phyloP scores from a whole-genome alignment of 2,113 vertebrate genomes.

The Dinomys branickii region DNA sequence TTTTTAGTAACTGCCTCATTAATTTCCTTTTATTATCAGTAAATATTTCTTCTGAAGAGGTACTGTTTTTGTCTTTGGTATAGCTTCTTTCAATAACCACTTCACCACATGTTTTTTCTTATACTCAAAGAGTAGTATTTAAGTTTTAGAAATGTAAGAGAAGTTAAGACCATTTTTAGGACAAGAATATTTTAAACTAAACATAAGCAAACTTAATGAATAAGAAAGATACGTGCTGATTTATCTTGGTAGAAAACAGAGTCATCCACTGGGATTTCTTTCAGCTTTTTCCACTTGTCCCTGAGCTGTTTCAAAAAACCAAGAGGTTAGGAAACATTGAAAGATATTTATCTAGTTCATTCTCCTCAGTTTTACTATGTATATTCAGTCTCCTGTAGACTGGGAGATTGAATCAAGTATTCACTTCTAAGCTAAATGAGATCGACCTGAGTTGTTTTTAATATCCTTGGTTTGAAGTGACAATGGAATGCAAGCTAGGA shows the following conservation, averaged over 20 bases:
- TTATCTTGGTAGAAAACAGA: not conserved
- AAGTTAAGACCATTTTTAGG: conserved; percentile 18
- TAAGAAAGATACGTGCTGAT: not conserved
- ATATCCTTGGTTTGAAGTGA: not conserved
- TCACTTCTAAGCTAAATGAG: conserved; percentile 33
- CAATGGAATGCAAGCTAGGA: not conserved
- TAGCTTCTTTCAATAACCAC: conserved; percentile 1
- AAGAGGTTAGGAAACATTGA: not conserved
- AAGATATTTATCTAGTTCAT: not conserved
- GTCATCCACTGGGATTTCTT: not conserved
- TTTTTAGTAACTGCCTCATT: not conserved
- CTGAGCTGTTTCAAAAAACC: not conserved
- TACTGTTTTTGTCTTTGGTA: not conserved
- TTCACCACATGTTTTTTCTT: not conserved
- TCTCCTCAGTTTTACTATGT: not conserved
- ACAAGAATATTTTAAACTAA: conserved; percentile 16
- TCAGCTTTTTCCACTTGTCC: not conserved
- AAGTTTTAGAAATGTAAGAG: not conserved
- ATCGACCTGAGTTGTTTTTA: not conserved
- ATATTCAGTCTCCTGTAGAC: not conserved
- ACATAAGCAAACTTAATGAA: not conserved
- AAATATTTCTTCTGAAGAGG: not conserved
- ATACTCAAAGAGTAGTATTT: not conserved
- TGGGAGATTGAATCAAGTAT: not conserved
- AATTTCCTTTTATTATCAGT: not conserved